Evolutionary conservation across 2,888 invertebrate species (phyloP).

Genomic region (Allophyes oxyacanthae): DNA sequence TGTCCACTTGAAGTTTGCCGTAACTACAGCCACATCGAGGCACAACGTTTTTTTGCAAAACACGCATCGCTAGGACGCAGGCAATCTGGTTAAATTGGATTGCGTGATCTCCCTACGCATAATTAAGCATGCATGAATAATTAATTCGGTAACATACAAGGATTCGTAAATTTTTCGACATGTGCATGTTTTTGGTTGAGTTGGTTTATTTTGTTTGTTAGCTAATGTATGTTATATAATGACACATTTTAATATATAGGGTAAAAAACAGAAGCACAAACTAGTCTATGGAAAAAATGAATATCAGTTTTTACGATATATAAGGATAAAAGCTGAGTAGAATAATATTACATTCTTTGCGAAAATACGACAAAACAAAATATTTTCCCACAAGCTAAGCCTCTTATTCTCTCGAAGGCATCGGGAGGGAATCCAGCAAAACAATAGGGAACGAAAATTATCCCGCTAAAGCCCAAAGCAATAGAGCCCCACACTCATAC

Average conservation of each 20-base stretch:
- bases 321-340: not conserved
- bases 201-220: constrained; percentile 5
- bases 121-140: constrained; percentile 54
- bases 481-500: constrained; percentile 58
- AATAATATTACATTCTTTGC: constrained; percentile 36
- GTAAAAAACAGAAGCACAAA: no score
- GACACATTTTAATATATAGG: no score
- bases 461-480: constrained; percentile 62
- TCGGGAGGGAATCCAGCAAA: constrained; percentile 61
- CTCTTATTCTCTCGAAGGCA: constrained; percentile 65
- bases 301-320: no score
- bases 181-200: constrained; percentile 15
- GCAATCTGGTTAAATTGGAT: constrained; percentile 70
- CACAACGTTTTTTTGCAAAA: constrained; percentile 75
- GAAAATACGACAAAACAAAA: constrained; percentile 50
- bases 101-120: constrained; percentile 52
- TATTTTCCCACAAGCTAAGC: constrained; percentile 60
- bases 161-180: constrained; percentile 26
- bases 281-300: no score
- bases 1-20: constrained; percentile 87
- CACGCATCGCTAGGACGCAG: constrained; percentile 66
- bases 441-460: constrained; percentile 66
- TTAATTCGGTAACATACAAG: constrained; percentile 38
- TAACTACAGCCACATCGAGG: constrained; percentile 76
- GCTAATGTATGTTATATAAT: no score